Evolutionary conservation across 2,888 invertebrate genomes (phyloP).

Genomic region (Odiellus spinosus): DNA sequence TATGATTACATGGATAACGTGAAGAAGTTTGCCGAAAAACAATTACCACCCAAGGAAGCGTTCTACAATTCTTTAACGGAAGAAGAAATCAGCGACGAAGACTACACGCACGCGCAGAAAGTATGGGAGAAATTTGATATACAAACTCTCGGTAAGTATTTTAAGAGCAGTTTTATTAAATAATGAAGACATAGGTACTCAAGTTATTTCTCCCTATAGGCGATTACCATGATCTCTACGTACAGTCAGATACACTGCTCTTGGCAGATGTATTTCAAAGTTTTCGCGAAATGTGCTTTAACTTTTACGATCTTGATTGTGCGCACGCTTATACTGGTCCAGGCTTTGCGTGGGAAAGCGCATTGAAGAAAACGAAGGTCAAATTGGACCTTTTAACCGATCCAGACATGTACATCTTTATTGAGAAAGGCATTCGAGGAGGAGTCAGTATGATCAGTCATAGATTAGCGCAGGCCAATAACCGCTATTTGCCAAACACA

Average conservation of each 20-base stretch:
- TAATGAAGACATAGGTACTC: no score
- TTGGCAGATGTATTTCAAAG: slow-evolving; percentile 22
- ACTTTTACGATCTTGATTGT: slow-evolving; percentile 20
- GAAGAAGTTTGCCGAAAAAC: slow-evolving; percentile 15
- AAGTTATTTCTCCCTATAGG: no score
- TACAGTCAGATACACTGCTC: slow-evolving; percentile 16
- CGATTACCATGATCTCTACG: slow-evolving; percentile 20
- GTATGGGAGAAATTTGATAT: no score
- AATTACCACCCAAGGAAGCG: slow-evolving; percentile 21
- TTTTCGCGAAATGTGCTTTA: slow-evolving; percentile 19
- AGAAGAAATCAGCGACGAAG: no score
- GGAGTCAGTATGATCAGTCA: slow-evolving; percentile 11
- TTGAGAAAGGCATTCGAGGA: slow-evolving; percentile 11
- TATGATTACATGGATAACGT: slow-evolving; percentile 8
- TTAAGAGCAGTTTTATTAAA: no score
- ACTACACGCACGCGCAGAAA: no score
- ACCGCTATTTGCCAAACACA: slow-evolving; percentile 7
- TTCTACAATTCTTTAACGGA: no score
- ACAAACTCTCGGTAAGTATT: no score
- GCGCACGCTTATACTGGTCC: slow-evolving; percentile 18
- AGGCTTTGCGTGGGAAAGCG: slow-evolving; percentile 13
- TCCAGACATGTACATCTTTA: slow-evolving; percentile 17
- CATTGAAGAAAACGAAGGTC: slow-evolving; percentile 15
- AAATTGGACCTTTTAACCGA: slow-evolving; percentile 19
- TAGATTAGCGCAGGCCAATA: slow-evolving; percentile 16